Base-by-base conservation (phyloP, 2,888 invertebrate genomes). In the Helobdella robusta region DNA sequence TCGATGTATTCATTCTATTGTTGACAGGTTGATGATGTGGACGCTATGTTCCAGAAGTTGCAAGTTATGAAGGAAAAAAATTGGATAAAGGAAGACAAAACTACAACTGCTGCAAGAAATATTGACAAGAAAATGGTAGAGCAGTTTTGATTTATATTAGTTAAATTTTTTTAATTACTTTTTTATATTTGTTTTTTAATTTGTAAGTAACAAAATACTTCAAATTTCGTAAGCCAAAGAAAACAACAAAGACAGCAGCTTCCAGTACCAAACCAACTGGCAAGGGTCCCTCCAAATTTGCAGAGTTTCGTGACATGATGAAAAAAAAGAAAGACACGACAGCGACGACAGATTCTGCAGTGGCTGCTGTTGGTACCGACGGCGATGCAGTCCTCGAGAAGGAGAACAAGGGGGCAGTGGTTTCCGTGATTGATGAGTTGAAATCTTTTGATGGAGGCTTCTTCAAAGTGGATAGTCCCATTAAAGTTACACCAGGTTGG, bases 391-490 rank as follows among this genome's bases (percentile, higher is more conserved):
- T 11, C 8, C 15, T 35, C n/a, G 59, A 20, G 20, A 28, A 28
- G 56, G 59, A 35, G 11, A n/a, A n/a, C 6, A 59, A 23, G 5
- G 32, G 18, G 3, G 20, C 34, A 3, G 59, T 35, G 3, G 34
- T 36, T 23, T n/a, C 36, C 5, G 35, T 59, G 1, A 1, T 34
- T 2, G 23, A 59, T 23, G 32, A 15, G 3, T 6, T 36, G 1
- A 36, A 35, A 34, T n/a, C 36, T 8, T 61, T 61, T 20, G 61
- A 61, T 32, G 61, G 44, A 15, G 61, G 61, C 44, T 61, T 61
- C 46, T 61, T 61, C 61, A 61, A n/a, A 30, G 61, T 61, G 3
- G 61, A 61, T 40, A 44, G 44, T 46, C 61, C 61, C 1, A n/a
- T 61, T 48, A 61, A 61, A n/a, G n/a, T n/a, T n/a, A n/a, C n/a